Evolutionary conservation across 2,113 vertebrate species (phyloP).

Genomic region (Catagonus wagneri): DNA sequence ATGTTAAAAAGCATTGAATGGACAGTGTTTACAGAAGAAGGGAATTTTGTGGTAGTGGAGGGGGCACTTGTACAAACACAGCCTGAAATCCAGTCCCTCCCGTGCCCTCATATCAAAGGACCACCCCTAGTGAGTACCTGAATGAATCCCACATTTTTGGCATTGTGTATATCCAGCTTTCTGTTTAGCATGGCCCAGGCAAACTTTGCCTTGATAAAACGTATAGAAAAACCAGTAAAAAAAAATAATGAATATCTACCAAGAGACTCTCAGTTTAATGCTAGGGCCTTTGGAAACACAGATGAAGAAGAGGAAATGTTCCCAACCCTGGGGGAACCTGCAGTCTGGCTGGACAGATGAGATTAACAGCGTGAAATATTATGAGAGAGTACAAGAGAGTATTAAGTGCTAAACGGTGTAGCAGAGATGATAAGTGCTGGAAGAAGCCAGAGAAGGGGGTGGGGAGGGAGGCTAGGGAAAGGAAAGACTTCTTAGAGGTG

Average conservation of each 20-base stretch:
- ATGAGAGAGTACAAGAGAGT: slow-evolving; percentile 1
- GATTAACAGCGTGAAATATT: slow-evolving; percentile 3
- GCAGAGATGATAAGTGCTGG: background rate
- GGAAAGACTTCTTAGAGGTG: background rate
- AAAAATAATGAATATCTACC: slow-evolving; percentile 7
- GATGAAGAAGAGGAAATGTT: slow-evolving; percentile 40
- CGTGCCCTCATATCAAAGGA: background rate
- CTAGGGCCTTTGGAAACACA: background rate
- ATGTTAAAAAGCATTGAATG: slow-evolving; percentile 1
- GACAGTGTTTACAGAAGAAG: slow-evolving; percentile 7
- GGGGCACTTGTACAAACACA: background rate
- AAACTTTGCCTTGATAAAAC: background rate
- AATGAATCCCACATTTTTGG: background rate
- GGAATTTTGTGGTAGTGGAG: background rate
- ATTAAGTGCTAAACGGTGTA: slow-evolving; percentile 43
- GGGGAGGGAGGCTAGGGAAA: background rate
- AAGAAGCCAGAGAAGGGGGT: background rate
- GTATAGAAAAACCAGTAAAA: slow-evolving; percentile 6
- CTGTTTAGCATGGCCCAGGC: background rate
- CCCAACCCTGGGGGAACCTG: background rate
- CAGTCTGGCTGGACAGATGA: slow-evolving; percentile 42
- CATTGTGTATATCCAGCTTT: background rate
- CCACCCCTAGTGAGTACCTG: background rate
- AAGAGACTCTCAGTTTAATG: background rate
- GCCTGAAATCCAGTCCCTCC: background rate